Base-by-base conservation (phyloP, 1,140 invertebrate genomes). In the Pogonognathellus flavescens region DNA sequence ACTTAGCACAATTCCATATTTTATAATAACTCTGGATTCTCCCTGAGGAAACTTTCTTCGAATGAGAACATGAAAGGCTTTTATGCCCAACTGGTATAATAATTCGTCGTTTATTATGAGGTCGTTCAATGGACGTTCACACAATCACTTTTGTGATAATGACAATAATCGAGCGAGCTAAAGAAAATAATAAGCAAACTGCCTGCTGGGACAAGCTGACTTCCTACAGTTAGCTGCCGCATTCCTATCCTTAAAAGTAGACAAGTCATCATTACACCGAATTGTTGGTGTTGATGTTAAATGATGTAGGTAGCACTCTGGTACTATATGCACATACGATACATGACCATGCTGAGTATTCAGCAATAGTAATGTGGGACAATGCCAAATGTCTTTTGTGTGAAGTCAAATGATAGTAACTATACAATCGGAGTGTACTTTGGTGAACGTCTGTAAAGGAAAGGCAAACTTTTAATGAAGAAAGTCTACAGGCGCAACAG, bases 401-500 rank as follows among this genome's bases (percentile, higher is more conserved):
- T 41, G 6, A 41, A 41, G 31, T n/a, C 9, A 7, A 49, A 76
- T 49, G 16, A 76, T 76, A 31, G 41, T 76, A 76, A 18, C 31
- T 76, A 49, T 41, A 49, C 41, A 72, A 50, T 7, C 25, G 31
- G 31, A 41, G 31, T 41, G 31, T 41, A 41, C 31, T 41, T 41
- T 41, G 2, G 31, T 6, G 6, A 41, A 41, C 6, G 31, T 41
- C 2, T 1, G 31, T 41, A 50, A 76, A 41, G 31, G n/a, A 18
- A 70, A 76, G n/a, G 70, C 31, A 18, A 76, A 72, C 31, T 66
- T 66, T 66, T 31, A 31, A 41, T 31, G n/a, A 76, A 18, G 31
- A 70, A 76, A 49, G 70, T 76, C 25, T 31, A 50, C n/a, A 76
- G 41, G 70, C 14, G 70, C 70, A 76, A 76, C 70, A 76, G 70